Evolutionary conservation across 2,797 vertebrate species (phyloP).

Genomic region (Diplodus sargus): DNA sequence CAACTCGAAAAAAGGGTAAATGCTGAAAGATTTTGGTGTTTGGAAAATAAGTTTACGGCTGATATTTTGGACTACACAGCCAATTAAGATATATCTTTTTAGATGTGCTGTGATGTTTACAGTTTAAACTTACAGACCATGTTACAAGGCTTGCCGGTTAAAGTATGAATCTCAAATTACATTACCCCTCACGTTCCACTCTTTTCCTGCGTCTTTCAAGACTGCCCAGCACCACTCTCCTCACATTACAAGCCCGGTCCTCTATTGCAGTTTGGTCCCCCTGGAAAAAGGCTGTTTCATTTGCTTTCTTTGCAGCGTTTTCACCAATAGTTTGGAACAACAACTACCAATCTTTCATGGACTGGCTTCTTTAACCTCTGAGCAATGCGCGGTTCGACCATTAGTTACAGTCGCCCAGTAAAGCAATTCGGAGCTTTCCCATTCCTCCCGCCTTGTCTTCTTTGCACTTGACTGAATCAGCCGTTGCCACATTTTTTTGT

Average conservation of each 20-base stretch:
- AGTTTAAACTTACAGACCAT: neutral
- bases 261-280: neutral
- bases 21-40: constrained; percentile 1
- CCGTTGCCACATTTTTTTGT: constrained; percentile 49
- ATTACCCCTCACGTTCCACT: neutral
- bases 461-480: constrained; percentile 63
- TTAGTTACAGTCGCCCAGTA: constrained; percentile 29
- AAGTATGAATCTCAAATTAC: neutral
- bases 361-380: constrained; percentile 21
- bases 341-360: constrained; percentile 15
- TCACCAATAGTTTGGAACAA: constrained; percentile 30
- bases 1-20: neutral
- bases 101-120: too few species aligned
- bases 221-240: neutral
- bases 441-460: constrained; percentile 22
- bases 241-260: neutral
- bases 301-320: constrained; percentile 31
- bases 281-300: constrained; percentile 25
- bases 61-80: neutral
- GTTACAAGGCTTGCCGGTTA: neutral
- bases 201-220: neutral
- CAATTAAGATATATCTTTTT: neutral
- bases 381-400: constrained; percentile 24
- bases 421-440: constrained; percentile 22
- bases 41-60: neutral